These are phyloP conservation scores for Maccullochella peelii DNA, from an alignment of 2,113 vertebrate genomes.

Conservation along the genomic window DNA sequence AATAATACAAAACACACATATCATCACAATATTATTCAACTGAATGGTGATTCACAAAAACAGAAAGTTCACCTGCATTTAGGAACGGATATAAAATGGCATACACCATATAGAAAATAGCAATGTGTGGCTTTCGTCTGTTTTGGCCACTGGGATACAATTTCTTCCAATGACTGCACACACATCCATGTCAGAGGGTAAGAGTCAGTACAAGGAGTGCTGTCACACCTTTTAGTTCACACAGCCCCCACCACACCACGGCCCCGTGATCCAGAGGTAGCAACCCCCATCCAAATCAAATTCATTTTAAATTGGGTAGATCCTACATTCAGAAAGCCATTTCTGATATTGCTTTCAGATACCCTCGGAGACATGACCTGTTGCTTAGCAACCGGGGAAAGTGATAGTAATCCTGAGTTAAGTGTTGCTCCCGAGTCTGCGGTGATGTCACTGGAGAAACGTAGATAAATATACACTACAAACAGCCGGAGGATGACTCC, in stretches of 20 bases:
- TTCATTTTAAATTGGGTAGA: conserved; percentile 62
- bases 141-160: neutral
- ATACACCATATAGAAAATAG: neutral
- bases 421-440: conserved; percentile 43
- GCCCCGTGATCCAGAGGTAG: conserved; percentile 26
- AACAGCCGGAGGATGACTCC: conserved; percentile 37
- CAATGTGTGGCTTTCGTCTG: neutral
- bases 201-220: conserved; percentile 10
- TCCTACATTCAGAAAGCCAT: conserved; percentile 56
- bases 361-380: conserved; percentile 66
- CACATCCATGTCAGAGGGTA: neutral
- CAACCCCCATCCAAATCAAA: conserved; percentile 52
- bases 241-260: neutral
- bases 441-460: conserved; percentile 48
- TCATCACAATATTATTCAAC: neutral
- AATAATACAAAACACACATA: neutral
- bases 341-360: conserved; percentile 66
- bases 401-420: conserved; percentile 70
- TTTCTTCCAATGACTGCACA: neutral
- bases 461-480: conserved; percentile 57
- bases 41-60: neutral
- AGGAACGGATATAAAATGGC: neutral
- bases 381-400: conserved; percentile 79
- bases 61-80: neutral
- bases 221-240: conserved; percentile 7